These are phyloP conservation scores for Oligia fasciuncula DNA, from an alignment of 2,888 invertebrate species.

Conservation along the genomic window DNA sequence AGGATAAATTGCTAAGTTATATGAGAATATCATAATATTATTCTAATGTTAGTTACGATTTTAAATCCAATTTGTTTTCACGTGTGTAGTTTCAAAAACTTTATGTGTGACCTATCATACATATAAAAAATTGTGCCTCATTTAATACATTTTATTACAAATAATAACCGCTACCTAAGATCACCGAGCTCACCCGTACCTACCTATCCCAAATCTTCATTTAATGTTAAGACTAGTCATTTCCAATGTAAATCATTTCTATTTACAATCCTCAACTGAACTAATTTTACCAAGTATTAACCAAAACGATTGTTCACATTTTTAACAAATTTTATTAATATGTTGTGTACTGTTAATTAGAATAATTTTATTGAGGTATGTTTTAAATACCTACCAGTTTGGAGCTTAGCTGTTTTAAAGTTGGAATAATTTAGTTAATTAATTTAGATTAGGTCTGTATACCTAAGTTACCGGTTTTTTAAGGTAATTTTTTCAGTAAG, in stretches of 20 bases:
- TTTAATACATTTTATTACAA: slow-evolving; percentile 47
- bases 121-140: slow-evolving; percentile 72
- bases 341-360: slow-evolving; percentile 84
- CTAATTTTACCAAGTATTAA: slow-evolving; percentile 83
- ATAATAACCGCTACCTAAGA: slow-evolving; percentile 23
- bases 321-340: slow-evolving; percentile 88
- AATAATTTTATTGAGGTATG: slow-evolving; percentile 83
- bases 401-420: slow-evolving; percentile 74
- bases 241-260: slow-evolving; percentile 70
- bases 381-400: slow-evolving; percentile 79
- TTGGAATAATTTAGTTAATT: slow-evolving; percentile 72
- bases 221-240: slow-evolving; percentile 74
- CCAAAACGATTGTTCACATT: slow-evolving; percentile 88
- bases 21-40: slow-evolving; percentile 60
- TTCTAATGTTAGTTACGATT: slow-evolving; percentile 68
- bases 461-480: slow-evolving; percentile 73
- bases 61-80: slow-evolving; percentile 66
- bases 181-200: slow-evolving; percentile 56
- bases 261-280: slow-evolving; percentile 70
- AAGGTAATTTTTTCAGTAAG: slow-evolving; percentile 58
- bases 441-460: slow-evolving; percentile 72
- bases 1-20: slow-evolving; percentile 52
- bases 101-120: slow-evolving; percentile 62
- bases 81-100: slow-evolving; percentile 67
- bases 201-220: slow-evolving; percentile 56